Evolutionary conservation across 2,888 invertebrate genomes (phyloP), one percentile per base, ranked within the genome.

Genomic region (Lepeophtheirus nordmannii): DNA sequence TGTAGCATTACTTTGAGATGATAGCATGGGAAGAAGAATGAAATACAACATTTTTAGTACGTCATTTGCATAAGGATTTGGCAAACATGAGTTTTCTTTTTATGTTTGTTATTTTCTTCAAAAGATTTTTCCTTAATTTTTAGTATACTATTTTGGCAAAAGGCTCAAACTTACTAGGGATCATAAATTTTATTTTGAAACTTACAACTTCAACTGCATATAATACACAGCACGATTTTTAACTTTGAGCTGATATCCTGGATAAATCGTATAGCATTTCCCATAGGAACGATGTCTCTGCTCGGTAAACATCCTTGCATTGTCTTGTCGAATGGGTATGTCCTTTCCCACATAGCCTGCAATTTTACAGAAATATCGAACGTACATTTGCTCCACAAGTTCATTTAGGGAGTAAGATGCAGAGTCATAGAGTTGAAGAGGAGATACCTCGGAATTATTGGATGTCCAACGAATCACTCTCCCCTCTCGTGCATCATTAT

Each of bases 241-340:
- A 8, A 46, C 53, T 46, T 46, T 46, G 53, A 46, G 53, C 8
- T 46, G 53, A 46, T 46, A 46, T 8, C 53, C 53, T 17, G 53
- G 53, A 17, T 46, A 46, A 37, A 60, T 60, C 10, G 60, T 60
- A 14, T 60, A 60, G 60, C 60, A 60, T 14, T 38, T 23, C 30
- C 60, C 60, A 60, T 37, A 60, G 38, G 37, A 17, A 17, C 60
- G 60, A 23, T 60, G 30, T 14, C 60, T n/a, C 14, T 38, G 17
- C 60, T 60, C 60, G 7, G 17, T 46, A 17, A 46, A 46, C 53
- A 46, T 46, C n/a, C 53, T 14, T 46, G 14, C 5, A 46, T 46
- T 46, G 8, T 46, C 53, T 8, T 46, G 53, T 46, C 53, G 53
- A 46, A 46, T 8, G 53, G 53, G n/a, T 46, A 46, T 46, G 2